A percentile compares a stretch with the other conserved stretches of the same genome.
Evolutionary conservation across 2,888 invertebrate genomes (phyloP).

Genomic region (Crossocerus cetratus): DNA sequence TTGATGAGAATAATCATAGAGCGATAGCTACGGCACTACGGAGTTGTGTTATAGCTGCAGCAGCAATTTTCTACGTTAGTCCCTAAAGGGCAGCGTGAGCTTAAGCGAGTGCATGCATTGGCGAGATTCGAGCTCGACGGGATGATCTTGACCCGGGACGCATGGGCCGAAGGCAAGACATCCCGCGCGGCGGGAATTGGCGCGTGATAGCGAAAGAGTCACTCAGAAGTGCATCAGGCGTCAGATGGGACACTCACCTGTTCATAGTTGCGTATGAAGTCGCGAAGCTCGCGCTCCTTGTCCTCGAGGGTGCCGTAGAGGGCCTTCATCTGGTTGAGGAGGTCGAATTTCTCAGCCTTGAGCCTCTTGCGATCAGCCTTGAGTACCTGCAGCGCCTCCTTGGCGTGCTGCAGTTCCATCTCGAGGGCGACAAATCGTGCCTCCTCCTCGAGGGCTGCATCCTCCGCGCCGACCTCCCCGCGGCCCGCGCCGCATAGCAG

Average conservation of each 20-base stretch:
- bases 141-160: too few species aligned
- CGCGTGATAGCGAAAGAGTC: too few species aligned
- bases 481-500: slow-evolving; percentile 82
- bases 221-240: too few species aligned
- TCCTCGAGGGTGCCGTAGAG: slow-evolving; percentile 95
- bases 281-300: slow-evolving; percentile 94
- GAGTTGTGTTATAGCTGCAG: too few species aligned
- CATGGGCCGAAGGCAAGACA: too few species aligned
- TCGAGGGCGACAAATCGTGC: slow-evolving; percentile 81
- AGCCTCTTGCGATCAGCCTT: slow-evolving; percentile 94
- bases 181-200: too few species aligned
- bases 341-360: slow-evolving; percentile 95
- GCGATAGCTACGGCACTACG: too few species aligned
- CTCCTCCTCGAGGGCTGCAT: slow-evolving; percentile 78
- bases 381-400: slow-evolving; percentile 89
- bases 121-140: too few species aligned
- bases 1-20: too few species aligned
- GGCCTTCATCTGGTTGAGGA: slow-evolving; percentile 96
- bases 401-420: slow-evolving; percentile 86
- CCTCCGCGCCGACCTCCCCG: slow-evolving; percentile 80
- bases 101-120: too few species aligned
- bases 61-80: too few species aligned
- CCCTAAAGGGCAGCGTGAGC: too few species aligned
- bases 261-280: slow-evolving; percentile 96
- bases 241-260: slow-evolving; percentile 80